Base-by-base conservation (phyloP, 2,888 invertebrate genomes). In the Drosophila multiciliata region DNA sequence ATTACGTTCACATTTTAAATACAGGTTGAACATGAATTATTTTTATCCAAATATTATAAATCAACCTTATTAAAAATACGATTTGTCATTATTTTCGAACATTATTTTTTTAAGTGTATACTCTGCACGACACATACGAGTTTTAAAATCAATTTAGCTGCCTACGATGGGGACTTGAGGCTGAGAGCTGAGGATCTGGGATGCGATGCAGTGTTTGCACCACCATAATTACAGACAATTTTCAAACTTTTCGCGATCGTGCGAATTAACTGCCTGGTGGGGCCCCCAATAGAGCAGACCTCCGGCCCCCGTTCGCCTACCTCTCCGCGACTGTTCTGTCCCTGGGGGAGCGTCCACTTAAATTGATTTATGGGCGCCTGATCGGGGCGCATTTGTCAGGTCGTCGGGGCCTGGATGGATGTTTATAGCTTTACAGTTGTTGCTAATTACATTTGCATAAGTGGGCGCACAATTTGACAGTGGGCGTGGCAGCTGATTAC, bases 351-450 rank as follows among this genome's bases (percentile, higher is more conserved):
- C 75, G 57, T 57, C 91, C 91, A 91, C 76, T 88, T 91, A 83
- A 81, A 90, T 89, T 92, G 91, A 91, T 91, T 92, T 92, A 91
- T 90, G 91, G 64, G 66, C 82, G 73, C 75, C 78, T 83, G 91
- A 92, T 91, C 91, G 91, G 73, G 20, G 72, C 74, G 82, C 88
- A 89, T 91, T 91, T 91, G 91, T 85, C 73, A 68, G 83, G 68
- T 68, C 66, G 68, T 72, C 17, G 26, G 29, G 29, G n/a, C n/a
- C 26, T 15, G 29, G 17, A 49, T 26, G 29, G 26, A 32, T 40
- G 40, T 57, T 42, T 57, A 57, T 57, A 29, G 49, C 79, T 62
- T 70, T 48, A 53, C 65, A 70, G 67, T 72, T 70, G 73, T 45
- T 67, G 75, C 68, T 75, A 75, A 87, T 89, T 84, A 72, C 80